Evolutionary conservation across 2,113 vertebrate genomes (phyloP).

Genomic region (Pardalotus punctatus): DNA sequence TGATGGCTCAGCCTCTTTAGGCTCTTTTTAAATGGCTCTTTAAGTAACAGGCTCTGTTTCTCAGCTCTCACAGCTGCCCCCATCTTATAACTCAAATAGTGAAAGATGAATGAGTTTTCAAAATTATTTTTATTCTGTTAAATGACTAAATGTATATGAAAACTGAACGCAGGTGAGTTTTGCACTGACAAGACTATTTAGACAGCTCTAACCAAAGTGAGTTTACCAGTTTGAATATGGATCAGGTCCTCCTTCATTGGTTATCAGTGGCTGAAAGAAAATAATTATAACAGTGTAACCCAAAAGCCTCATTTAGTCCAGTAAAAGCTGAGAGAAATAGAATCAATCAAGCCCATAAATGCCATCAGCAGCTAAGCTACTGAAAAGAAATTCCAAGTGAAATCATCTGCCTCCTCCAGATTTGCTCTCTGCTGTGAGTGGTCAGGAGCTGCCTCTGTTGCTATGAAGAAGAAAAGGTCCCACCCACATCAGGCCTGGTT

Average conservation of each 20-base stretch:
- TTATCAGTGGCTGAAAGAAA: neutral
- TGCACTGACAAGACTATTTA: no score
- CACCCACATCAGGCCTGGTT: accelerated
- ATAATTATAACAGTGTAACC: neutral
- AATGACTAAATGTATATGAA: neutral
- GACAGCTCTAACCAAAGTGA: neutral
- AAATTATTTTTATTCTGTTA: neutral
- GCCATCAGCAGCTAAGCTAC: neutral
- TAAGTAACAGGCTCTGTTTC: neutral
- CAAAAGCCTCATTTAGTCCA: neutral
- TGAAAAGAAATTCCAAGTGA: neutral
- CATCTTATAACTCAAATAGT: neutral
- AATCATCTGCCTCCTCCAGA: neutral
- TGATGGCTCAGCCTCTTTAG: neutral
- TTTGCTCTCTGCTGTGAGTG: neutral
- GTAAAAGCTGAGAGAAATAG: neutral
- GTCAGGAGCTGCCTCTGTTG: neutral
- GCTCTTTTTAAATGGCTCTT: neutral
- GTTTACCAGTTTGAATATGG: neutral
- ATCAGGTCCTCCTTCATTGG: neutral
- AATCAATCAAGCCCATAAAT: neutral
- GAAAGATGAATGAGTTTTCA: neutral
- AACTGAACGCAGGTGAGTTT: neutral
- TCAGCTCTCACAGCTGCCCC: neutral
- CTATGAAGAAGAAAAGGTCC: neutral